Base-by-base conservation (phyloP, 2,888 invertebrate genomes). In the Hypomecis punctinalis region DNA sequence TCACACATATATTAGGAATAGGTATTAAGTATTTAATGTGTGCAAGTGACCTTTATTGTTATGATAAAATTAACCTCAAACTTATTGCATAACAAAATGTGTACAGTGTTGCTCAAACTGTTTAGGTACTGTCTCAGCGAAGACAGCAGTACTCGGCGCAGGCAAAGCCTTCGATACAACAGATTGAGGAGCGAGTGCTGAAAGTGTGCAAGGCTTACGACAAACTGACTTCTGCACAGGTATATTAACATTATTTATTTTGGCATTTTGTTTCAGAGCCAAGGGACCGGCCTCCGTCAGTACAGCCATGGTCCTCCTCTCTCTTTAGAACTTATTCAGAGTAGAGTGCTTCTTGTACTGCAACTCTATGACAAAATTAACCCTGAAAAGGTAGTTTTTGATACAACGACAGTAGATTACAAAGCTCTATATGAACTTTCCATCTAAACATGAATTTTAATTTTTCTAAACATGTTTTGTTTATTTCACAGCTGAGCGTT, bases 351-450 rank as follows among this genome's bases (percentile, higher is more conserved):
- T 81, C 96, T 99, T 91, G 98, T 99, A 74, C 96, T 99, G 82
- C 97, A 97, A 94, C 96, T 99, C 77, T 99, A 98, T 94, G 99
- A 99, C 94, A 99, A 99, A 96, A 94, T 99, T 93, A 95, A 97
- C 84, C 96, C 97, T 76, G 94, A 95, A 80, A 98, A 99, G 98
- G 99, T 99, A 97, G 93, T 45, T 63, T 13, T 51, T 51, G 52
- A 52, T 33, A 40, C 40, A 40, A 23, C 23, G 3, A 23, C 23
- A 51, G 7, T 52, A 33, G 6, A 23, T 39, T 5, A 23, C 3
- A 3, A 23, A 23, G 23, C 23, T 23, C 23, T n/a, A 3, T 40
- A 10, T 42, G 4, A 23, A 7, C 0, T 40, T 1, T 40, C 23
- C 0, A 9, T 40, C 37, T 8, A 6, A 37, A 13, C 4, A 47